Evolutionary conservation across 2,113 vertebrate species (phyloP), one percentile per base, ranked within the genome.

Genomic region (Danionella cerebrum): DNA sequence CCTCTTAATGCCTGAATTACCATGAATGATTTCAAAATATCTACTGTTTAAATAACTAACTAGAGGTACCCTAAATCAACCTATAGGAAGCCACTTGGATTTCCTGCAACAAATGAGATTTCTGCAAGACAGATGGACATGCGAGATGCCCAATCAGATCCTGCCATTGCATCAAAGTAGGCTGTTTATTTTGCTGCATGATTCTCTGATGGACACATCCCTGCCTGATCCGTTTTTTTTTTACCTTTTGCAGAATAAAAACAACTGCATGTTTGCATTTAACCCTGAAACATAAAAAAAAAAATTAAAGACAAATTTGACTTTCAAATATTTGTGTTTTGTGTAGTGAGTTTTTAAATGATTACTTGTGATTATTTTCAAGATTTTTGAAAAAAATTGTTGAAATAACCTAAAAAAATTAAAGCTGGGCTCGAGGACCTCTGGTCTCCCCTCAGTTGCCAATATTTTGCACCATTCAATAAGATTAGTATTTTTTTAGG

Each of bases 41-140:
- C 42, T 45, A 21, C 38, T 39, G 31, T 41, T 12, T 19, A 35
- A 65, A n/a, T 47, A 24, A 60, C 67, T 74, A 74, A 66, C 54
- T 52, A 54, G 67, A 67, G 42, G 14, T 29, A 63, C 65, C 58
- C 68, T 45, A 59, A 73, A 73, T 72, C 69, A 66, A 76, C 69
- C 66, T 64, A 59, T 70, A 76, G 78, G 78, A 76, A 79, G 55
- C 75, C 74, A 68, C 31, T 72, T 70, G 78, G 75, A 79, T 70
- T 79, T 59, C 72, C 75, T 42, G 70, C 66, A 79, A 67, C 78
- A 70, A 79, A 57, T 75, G 75, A 75, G 62, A 75, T 70, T 51
- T 69, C 70, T 27, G 41, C 66, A 39, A 76, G 77, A 54, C 66
- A 76, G 47, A 66, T 76, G 72, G 74, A 79, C 69, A 76, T 76